A percentile compares a stretch with the other conserved stretches of the same genome.
Evolutionary conservation across 2,797 vertebrate genomes (phyloP).

Genomic region (Cuculus canorus): DNA sequence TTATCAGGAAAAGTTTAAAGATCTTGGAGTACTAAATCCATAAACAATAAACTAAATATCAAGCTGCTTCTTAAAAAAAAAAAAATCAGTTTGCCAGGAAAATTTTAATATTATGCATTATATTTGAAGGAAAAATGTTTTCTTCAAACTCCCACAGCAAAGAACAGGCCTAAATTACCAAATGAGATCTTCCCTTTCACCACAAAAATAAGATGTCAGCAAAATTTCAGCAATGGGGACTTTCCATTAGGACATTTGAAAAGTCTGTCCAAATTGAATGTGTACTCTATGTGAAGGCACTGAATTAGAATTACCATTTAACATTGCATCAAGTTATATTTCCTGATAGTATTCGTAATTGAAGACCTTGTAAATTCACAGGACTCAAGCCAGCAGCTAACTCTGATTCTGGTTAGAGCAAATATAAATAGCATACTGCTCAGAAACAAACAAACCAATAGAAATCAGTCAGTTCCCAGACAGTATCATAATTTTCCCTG

Average conservation of each 20-base stretch:
- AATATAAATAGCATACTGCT: neutral
- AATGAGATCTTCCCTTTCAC: neutral
- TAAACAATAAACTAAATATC: neutral
- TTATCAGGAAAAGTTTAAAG: neutral
- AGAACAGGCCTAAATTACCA: neutral
- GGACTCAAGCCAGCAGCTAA: neutral
- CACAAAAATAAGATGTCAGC: neutral
- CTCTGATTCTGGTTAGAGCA: neutral
- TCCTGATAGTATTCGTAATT: neutral
- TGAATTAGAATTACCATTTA: neutral
- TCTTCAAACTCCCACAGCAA: neutral
- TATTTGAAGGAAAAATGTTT: neutral
- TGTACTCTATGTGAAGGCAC: accelerated
- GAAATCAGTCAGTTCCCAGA: neutral
- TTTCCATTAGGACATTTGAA: neutral
- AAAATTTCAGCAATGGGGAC: neutral
- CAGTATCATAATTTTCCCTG: neutral
- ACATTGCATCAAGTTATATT: neutral
- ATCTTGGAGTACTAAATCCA: neutral
- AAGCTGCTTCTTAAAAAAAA: neutral
- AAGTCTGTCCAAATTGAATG: neutral
- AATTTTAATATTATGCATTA: neutral
- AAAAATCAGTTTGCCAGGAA: neutral
- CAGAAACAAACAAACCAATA: neutral
- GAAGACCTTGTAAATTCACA: neutral